Evolutionary conservation across 2,888 invertebrate species (phyloP), one percentile per base, ranked within the genome.

Genomic region (Tachina lurida): DNA sequence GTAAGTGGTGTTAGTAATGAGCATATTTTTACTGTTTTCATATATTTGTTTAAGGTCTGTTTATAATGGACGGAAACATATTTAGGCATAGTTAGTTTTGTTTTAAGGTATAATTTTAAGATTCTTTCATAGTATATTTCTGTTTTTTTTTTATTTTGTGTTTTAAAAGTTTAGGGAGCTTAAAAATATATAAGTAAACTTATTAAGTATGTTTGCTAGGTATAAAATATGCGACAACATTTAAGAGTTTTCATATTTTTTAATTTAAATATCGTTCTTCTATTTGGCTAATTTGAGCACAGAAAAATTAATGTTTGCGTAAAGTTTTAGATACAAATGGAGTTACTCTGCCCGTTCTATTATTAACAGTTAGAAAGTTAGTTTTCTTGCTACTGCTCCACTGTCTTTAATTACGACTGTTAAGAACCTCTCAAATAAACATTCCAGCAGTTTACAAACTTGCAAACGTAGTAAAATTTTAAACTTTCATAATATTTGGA

Each of bases 41-140:
- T 90, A 91, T 89, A 91, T 91, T 90, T 89, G 90, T 90, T 92
- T 92, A 92, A 92, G 92, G 92, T 92, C 92, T 92, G 92, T 90
- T 92, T 92, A 92, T 92, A 92, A 92, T 92, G 92, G 92, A 92
- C 92, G 92, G 92, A 92, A 92, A 92, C 91, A 91, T 91, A 91
- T 91, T 87, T 91, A 91, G 91, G 91, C 91, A 90, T 91, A 81
- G 82, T 84, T 91, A 81, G 82, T 84, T 84, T 82, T 87, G 80
- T 78, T 49, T 68, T 75, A 49, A 41, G 56, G 52, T 58, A 68
- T 73, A 62, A 78, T 78, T 19, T 76, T 78, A 74, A 68, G 77
- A 73, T 45, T 76, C 17, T 73, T 47, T 31, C 31, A 31, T 31
- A 31, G 5, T 31, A 31, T 31, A 47, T 41, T 65, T 5, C 8